A percentile compares a stretch with the other conserved stretches of the same genome.
phyloP scores from a whole-genome alignment of 2,888 invertebrate genomes.

The Harpagoxenus sublaevis region DNA sequence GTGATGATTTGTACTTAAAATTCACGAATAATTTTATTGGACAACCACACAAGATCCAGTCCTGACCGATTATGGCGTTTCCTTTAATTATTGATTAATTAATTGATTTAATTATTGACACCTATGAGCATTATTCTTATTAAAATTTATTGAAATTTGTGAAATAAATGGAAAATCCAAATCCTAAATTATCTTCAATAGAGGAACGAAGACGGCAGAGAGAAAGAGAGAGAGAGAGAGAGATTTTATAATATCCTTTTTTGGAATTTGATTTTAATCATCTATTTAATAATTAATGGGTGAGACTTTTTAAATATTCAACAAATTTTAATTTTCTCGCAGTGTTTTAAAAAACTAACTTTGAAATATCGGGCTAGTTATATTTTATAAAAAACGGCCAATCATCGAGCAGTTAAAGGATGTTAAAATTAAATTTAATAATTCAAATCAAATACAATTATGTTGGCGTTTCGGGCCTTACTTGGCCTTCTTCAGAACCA shows the following conservation, averaged over 20 bases:
- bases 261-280: not conserved
- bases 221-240: not conserved
- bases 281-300: conserved; percentile 4
- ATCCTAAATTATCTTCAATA: not conserved
- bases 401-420: too few species aligned
- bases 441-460: too few species aligned
- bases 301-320: not conserved
- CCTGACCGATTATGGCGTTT: too few species aligned
- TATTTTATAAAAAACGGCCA: not conserved
- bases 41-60: too few species aligned
- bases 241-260: not conserved
- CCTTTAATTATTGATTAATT: too few species aligned
- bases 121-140: not conserved
- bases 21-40: too few species aligned
- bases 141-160: conserved; percentile 3
- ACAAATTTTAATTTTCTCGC: not conserved
- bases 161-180: not conserved
- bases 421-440: too few species aligned
- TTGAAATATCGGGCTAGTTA: not conserved
- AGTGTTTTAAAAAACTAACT: not conserved
- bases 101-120: too few species aligned
- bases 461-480: too few species aligned
- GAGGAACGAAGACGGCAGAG: not conserved
- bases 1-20: too few species aligned
- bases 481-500: too few species aligned